Conservation (phyloP, 2,797 vertebrate genomes). For the Hafferia zeledoni region DNA sequence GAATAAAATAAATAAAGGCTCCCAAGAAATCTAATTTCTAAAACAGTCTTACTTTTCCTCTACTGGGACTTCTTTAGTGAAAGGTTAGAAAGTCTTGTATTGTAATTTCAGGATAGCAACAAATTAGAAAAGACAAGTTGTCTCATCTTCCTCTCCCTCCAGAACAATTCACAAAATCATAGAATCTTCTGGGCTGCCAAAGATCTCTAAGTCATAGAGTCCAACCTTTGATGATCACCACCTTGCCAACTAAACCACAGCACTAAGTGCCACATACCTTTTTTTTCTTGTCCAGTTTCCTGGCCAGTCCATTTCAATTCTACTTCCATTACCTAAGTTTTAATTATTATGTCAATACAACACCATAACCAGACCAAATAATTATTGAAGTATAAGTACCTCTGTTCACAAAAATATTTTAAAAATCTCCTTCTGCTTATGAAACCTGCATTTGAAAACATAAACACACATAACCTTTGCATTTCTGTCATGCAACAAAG, state of each 20-base stretch:
- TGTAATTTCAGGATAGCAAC: background rate
- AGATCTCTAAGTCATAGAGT: background rate
- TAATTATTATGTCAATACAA: background rate
- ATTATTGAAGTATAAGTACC: background rate
- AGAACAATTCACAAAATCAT: background rate
- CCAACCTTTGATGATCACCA: background rate
- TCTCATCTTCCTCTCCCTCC: background rate
- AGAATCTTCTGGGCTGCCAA: background rate
- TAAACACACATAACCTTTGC: background rate
- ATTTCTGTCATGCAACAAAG: background rate
- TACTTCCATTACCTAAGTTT: background rate
- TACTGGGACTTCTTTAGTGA: background rate
- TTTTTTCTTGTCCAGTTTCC: background rate
- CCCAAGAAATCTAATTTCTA: background rate
- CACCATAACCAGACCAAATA: background rate
- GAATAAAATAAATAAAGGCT: background rate
- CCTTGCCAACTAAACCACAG: background rate
- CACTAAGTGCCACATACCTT: rapidly evolving
- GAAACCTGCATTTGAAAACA: background rate
- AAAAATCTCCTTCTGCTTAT: background rate
- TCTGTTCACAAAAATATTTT: background rate
- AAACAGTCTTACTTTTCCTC: background rate
- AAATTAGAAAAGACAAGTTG: background rate
- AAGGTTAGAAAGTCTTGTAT: background rate
- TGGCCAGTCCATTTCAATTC: background rate